phyloP scores from a whole-genome alignment of 2,888 invertebrate species.

The Seira ritae region DNA sequence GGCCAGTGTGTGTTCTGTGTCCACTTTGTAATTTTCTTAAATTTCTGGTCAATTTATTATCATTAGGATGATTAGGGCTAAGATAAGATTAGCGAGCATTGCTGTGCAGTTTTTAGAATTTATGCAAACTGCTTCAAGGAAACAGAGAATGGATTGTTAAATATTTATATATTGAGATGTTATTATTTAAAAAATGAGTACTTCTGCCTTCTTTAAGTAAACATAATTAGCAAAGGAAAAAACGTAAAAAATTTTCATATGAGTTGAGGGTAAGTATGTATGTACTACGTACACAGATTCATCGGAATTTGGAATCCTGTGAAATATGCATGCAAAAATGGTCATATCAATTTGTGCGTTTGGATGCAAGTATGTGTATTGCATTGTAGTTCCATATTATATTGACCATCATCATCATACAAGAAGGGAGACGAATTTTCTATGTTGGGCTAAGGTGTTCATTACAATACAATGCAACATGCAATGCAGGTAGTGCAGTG shows the following conservation, averaged over 20 bases:
- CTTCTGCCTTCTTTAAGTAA: background rate
- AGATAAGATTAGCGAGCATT: background rate
- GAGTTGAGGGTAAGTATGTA: background rate
- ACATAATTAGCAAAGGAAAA: background rate
- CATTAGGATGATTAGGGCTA: background rate
- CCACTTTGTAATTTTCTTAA: background rate
- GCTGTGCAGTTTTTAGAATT: background rate
- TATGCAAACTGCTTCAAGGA: conserved; percentile 3
- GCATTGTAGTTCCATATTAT: background rate
- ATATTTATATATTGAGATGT: background rate
- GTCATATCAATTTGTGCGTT: background rate
- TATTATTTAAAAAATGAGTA: background rate
- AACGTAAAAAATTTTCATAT: background rate
- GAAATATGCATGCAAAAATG: background rate
- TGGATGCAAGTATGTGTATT: background rate
- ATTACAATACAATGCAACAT: background rate
- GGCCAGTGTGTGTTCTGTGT: background rate
- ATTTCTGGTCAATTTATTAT: background rate
- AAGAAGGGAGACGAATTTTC: background rate
- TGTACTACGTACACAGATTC: background rate
- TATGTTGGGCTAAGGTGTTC: background rate
- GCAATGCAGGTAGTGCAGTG: background rate
- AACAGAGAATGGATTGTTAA: background rate
- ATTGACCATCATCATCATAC: background rate
- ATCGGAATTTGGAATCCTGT: background rate